Percentiles rank a stretch among this genome's conserved stretches.
These are phyloP conservation scores for Mohoua ochrocephala DNA, from an alignment of 2,113 vertebrate genomes.

Conservation along the genomic window DNA sequence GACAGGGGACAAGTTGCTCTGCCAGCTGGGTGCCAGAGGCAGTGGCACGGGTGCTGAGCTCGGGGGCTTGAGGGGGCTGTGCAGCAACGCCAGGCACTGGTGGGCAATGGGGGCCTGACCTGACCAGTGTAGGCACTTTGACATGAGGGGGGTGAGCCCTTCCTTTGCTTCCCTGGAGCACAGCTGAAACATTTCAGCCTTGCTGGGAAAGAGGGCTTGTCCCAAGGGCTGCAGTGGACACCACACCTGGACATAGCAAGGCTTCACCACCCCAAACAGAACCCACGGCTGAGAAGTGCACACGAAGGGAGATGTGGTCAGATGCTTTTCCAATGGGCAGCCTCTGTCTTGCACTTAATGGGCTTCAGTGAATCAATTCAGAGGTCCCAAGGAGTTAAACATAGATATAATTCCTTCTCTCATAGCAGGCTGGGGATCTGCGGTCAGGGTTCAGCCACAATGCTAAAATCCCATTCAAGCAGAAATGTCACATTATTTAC, in stretches of 20 bases:
- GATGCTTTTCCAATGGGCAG: background rate
- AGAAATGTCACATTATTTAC: conserved; percentile 58
- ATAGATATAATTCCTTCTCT: background rate
- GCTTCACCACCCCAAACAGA: background rate
- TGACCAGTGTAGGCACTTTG: background rate
- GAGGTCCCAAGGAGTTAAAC: background rate
- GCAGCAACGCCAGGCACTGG: background rate
- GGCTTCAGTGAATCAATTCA: background rate
- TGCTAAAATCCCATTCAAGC: conserved; percentile 5
- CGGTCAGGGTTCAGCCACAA: background rate
- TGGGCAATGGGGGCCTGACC: background rate
- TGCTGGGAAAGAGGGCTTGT: background rate
- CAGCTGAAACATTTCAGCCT: background rate
- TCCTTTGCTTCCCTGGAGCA: background rate
- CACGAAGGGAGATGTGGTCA: background rate
- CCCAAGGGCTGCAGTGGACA: background rate
- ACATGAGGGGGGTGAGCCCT: background rate
- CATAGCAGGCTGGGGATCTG: background rate
- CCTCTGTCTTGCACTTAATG: background rate
- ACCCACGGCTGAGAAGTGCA: accelerated
- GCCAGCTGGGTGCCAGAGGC: background rate
- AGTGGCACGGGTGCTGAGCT: background rate
- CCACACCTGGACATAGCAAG: accelerated
- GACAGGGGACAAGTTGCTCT: background rate
- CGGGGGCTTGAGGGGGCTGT: accelerated